A percentile compares a stretch with the other conserved stretches of the same genome.
These are phyloP conservation scores for Paramuricea clavata DNA, from an alignment of 92 coral and sea anemone species.

Conservation along the genomic window DNA sequence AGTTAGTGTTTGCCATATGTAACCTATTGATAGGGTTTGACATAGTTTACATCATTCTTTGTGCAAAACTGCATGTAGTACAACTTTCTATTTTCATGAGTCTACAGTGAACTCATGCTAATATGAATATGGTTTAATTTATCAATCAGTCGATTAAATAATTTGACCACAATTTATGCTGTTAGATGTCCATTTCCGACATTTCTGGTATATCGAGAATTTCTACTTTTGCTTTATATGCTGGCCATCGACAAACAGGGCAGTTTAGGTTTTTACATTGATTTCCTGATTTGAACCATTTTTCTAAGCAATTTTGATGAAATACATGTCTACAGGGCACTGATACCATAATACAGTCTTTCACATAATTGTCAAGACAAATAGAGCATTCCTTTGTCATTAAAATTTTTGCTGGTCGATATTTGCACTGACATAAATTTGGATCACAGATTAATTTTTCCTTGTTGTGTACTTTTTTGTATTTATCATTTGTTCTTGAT, in stretches of 20 bases:
- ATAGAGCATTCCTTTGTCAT: constrained; percentile 83
- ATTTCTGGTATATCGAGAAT: constrained; percentile 5
- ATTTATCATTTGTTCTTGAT: constrained; percentile 24
- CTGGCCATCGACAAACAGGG: constrained; percentile 99
- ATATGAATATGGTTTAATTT: too few species aligned
- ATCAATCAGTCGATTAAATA: neutral
- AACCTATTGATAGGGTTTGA: too few species aligned
- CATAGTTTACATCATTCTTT: too few species aligned
- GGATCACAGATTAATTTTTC: constrained; percentile 19
- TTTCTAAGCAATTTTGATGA: constrained; percentile 89
- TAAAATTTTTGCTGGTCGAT: constrained; percentile 78
- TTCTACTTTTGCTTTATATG: constrained; percentile 78
- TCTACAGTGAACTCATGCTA: too few species aligned
- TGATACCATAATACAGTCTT: constrained; percentile 79
- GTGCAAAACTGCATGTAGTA: too few species aligned
- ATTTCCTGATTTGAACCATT: constrained; percentile 87
- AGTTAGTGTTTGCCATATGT: neutral
- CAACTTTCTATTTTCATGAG: too few species aligned
- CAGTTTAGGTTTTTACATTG: constrained; percentile 81
- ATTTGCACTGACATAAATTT: constrained; percentile 64
- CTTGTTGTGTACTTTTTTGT: neutral
- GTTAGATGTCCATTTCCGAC: neutral
- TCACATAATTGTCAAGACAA: constrained; percentile 86
- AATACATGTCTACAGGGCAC: constrained; percentile 94
- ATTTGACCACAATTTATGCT: constrained; percentile 18